Evolutionary conservation across 2,888 invertebrate species (phyloP), one percentile per base, ranked within the genome.

Genomic region (Ephialtes manifestator): DNA sequence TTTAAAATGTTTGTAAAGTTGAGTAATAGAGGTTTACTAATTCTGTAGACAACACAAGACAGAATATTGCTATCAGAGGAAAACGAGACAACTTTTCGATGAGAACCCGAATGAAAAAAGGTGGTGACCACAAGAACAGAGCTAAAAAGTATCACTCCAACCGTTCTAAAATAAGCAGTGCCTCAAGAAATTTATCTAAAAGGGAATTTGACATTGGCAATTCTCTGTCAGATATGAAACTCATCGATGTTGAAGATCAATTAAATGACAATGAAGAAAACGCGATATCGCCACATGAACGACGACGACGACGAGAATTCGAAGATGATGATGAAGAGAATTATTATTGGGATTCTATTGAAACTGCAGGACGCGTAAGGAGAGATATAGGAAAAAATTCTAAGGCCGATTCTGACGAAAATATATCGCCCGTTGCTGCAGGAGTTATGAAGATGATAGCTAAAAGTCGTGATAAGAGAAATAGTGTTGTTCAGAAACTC

Each of bases 381-480:
- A 51, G 58, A 10, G 58, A 83, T 7, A 20, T 28, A 15, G 11
- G 11, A 31, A 24, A 31, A n/a, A 51, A n/a, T 65, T 5, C 31
- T 4, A 51, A 51, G n/a, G 51, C 0, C 4, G 18, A 71, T 76
- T 60, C 18, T 7, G 28, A 68, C 2, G 43, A 43, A n/a, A 31
- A 28, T 18, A 18, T 10, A 11, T n/a, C 10, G 43, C 10, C 13
- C 0, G 11, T 20, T 65, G 4, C 39, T 13, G 67, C 46, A 24
- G 60, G 11, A 35, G 15, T 46, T 11, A 39, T 46, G 35, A 39
- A 68, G 11, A 75, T 70, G 20, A 39, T 55, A 13, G 8, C 31
- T 11, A 81, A 60, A 46, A 78, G 8, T 67, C 83, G 81, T 13
- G 68, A 74, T 28, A 83, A 81, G 24, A 72, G 80, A 10, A 46